Base-by-base conservation (phyloP, 2,888 invertebrate species). In the Thecophora atra region DNA sequence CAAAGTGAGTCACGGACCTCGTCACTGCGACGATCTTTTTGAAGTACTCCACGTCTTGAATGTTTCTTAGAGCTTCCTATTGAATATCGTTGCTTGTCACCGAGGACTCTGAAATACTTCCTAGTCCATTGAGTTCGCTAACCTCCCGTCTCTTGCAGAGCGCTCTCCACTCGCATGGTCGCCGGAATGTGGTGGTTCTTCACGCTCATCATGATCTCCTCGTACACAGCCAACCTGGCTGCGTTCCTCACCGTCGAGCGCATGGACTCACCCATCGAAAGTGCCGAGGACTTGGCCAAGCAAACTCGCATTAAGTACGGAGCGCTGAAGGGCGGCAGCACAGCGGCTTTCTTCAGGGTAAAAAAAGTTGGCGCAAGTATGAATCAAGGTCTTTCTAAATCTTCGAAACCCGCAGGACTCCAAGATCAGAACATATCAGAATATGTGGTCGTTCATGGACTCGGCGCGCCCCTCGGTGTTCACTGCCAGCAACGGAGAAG, bases 261-360 rank as follows among this genome's bases (percentile, higher is more conserved):
- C 79, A 96, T 97, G 95, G 96, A 96, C 79, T 94, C 94, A 13
- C 96, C 98, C 1, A 98, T 99, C 72, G 96, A 97, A 84, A 95
- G 94, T 81, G 97, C 96, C 0, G 98, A 98, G 82, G 98, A 98
- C 86, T 89, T 99, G 68, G 96, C 97, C 28, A 96, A 95, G 82
- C 99, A 99, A 87, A 97, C 96, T 0, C 95, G 95, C 86, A 98
- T 99, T 79, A 97, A 98, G 85, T 99, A 99, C 85, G 99, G 99
- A 0, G 94, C 96, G 7, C 87, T 97, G n/a, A 89, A 90, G 76
- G 95, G 95, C 56, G 99, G 99, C 66, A 96, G 98, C 0, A 99
- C 99, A 0, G 94, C 94, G 58, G 92, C 94, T 13, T 99, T 99
- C 87, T 99, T 99, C 84, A 91, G 94, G 89, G 98, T 97, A 77